These are phyloP conservation scores for Cecropterus lyciades DNA, from an alignment of 1,140 invertebrate species.

Conservation along the genomic window DNA sequence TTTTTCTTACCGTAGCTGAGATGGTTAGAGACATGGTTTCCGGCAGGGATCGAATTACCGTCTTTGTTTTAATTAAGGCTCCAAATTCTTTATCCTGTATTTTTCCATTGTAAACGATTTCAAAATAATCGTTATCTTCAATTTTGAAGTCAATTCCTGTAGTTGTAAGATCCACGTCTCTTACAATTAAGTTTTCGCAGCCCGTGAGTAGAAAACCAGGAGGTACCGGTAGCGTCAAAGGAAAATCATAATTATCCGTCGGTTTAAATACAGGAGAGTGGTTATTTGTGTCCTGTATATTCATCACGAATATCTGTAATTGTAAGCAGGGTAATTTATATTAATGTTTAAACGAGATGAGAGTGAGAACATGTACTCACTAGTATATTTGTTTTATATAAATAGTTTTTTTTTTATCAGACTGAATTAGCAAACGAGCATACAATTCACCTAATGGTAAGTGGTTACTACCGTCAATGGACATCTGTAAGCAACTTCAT, in stretches of 20 bases:
- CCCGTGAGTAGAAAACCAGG: conserved; percentile 62
- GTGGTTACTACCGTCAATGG: too few species aligned
- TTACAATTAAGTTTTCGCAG: conserved; percentile 57
- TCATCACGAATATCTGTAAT: conserved; percentile 59
- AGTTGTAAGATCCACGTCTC: conserved; percentile 72
- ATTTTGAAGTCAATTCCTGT: conserved; percentile 60
- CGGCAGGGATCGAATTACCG: conserved; percentile 62
- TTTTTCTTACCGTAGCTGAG: conserved; percentile 69
- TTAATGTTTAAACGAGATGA: too few species aligned
- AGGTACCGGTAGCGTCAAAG: conserved; percentile 58
- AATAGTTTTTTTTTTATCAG: too few species aligned
- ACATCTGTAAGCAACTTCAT: too few species aligned
- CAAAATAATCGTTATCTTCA: conserved; percentile 61
- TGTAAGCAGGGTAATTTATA: not conserved
- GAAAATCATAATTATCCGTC: conserved; percentile 50
- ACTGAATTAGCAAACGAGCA: too few species aligned
- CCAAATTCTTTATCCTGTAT: conserved; percentile 59
- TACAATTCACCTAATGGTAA: too few species aligned
- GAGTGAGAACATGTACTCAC: too few species aligned
- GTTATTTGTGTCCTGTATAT: conserved; percentile 68
- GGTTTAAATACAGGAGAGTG: conserved; percentile 61
- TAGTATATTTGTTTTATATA: too few species aligned
- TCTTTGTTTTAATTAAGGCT: conserved; percentile 56
- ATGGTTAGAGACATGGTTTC: conserved; percentile 57
- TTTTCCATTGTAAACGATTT: conserved; percentile 57